Evolutionary conservation across 37 sponge, comb jelly and placozoan species (phyloP), one percentile per base, ranked within the genome.

Genomic region (Lycopodina hypogea): DNA sequence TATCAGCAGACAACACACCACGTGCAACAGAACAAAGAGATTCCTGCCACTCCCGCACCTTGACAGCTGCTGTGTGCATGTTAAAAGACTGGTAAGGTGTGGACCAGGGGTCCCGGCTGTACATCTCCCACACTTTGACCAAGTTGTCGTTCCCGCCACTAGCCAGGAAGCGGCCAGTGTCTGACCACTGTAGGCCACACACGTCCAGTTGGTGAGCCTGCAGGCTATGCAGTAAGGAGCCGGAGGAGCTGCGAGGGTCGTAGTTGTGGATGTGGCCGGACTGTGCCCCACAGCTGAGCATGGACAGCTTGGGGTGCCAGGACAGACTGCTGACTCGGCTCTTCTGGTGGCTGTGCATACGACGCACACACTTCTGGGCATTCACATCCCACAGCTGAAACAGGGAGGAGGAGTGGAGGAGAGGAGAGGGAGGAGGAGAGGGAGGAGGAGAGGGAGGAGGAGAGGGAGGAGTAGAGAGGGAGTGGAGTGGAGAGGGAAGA

Each of bases 131-230:
- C 32, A 97, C 56, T 2, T 81, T 83, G 58, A 97, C 88, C 21
- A 81, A 30, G 68, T 95, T 94, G 76, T 94, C 95, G 68, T 97
- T 94, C 18, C 93, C 90, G 11, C 97, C 97, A 41, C 90, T 89
- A 28, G 97, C 97, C 42, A 97, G 82, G 41, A 81, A 84, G 3
- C 87, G 67, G 23, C 94, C 93, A 38, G 80, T 81, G 23, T 82
- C 75, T 24, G 93, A 91, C 93, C 96, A 97, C 55, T 82, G 74
- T 21, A 97, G 87, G 11, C 97, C 97, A 82, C 97, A 97, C 35
- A 97, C 95, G 41, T 89, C 97, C 50, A 92, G 74, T 1, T 53
- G 42, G 82, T 97, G 95, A 19, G 85, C 88, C 32, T 58, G 68
- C 26, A 85, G 65, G 22, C 71, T 35, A 29, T 74, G 57, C 34